phyloP scores from a whole-genome alignment of 1,140 invertebrate species.

The Hypothenemus hampei region DNA sequence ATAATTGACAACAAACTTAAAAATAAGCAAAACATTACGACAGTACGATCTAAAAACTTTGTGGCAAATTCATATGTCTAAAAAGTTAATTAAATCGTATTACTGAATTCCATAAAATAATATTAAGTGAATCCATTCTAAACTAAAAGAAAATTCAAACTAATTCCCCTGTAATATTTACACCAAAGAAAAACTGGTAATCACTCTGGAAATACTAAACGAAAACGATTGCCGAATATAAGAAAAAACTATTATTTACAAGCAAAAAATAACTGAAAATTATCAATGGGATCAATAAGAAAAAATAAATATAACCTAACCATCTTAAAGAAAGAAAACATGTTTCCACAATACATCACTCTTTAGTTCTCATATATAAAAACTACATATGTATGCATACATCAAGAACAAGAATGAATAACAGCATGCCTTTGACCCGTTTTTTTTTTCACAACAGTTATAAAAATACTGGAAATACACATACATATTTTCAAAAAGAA shows the following conservation, averaged over 20 bases:
- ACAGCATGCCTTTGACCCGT: no score
- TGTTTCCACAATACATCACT: background rate
- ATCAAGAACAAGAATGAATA: no score
- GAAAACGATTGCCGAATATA: background rate
- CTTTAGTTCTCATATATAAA: background rate
- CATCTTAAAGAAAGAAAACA: background rate
- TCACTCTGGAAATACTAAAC: background rate
- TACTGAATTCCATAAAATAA: background rate
- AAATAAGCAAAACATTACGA: background rate
- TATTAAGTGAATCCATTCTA: background rate
- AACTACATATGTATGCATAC: no score
- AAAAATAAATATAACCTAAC: background rate
- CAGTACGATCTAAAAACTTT: background rate
- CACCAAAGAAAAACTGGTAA: background rate
- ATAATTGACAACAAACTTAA: background rate
- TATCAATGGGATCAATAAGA: background rate
- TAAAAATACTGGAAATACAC: no score
- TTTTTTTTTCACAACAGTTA: no score
- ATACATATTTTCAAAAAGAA: no score
- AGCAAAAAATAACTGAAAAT: background rate
- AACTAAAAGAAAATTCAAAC: background rate
- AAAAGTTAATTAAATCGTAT: background rate
- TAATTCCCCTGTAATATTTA: background rate
- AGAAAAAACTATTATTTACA: background rate
- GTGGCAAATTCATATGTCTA: background rate